These are phyloP conservation scores for Syngnathus floridae DNA, from an alignment of 2,113 vertebrate genomes.

Conservation along the genomic window DNA sequence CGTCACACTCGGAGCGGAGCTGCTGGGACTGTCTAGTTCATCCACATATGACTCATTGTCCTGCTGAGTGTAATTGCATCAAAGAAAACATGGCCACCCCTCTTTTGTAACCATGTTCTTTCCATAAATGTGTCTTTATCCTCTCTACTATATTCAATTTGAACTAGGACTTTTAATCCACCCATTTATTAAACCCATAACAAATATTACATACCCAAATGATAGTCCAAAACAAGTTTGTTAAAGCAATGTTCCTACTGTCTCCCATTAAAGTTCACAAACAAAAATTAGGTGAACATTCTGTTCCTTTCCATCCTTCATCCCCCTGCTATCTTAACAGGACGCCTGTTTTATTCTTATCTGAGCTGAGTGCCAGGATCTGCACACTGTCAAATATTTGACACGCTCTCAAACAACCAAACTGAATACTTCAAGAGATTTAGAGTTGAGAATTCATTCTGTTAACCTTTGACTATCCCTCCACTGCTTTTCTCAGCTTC, in stretches of 20 bases:
- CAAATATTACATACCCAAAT: not conserved
- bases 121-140: not conserved
- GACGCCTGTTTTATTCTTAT: conserved; percentile 3
- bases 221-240: too few species aligned
- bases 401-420: not conserved
- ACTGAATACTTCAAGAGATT: not conserved
- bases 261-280: conserved; percentile 5
- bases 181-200: not conserved
- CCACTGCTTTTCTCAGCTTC: conserved; percentile 22
- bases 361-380: conserved; percentile 1
- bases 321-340: not conserved
- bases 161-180: too few species aligned
- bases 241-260: not conserved
- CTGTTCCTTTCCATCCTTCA: not conserved
- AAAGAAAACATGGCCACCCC: conserved; percentile 14
- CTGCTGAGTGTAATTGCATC: conserved; percentile 47
- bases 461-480: conserved; percentile 31
- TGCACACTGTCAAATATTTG: conserved; percentile 12
- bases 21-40: conserved; percentile 44
- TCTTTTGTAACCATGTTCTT: conserved; percentile 5
- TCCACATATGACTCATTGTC: conserved; percentile 52
- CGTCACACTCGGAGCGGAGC: conserved; percentile 44
- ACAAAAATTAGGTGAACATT: conserved; percentile 7
- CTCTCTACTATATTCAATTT: not conserved
- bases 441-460: conserved; percentile 17